Percentiles rank a stretch among this genome's conserved stretches.
Conservation (phyloP, 2,888 invertebrate species). For the Antheraea yamamai region DNA sequence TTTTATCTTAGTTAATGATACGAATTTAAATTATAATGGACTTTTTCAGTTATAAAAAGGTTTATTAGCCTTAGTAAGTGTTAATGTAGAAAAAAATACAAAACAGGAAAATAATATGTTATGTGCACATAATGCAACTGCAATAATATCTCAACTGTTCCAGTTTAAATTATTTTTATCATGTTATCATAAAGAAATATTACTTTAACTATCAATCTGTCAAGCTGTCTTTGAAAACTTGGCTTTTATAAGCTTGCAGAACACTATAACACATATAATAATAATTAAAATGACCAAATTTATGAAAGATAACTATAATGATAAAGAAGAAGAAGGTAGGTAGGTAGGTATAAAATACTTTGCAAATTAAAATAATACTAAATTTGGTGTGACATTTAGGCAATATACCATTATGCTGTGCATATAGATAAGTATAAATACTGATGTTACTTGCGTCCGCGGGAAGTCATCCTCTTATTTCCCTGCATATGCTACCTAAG, state of each 20-base stretch:
- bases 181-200: not conserved
- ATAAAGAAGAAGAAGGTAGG: not conserved
- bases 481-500: no score
- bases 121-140: not conserved
- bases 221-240: no score
- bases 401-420: no score
- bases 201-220: not conserved
- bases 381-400: no score
- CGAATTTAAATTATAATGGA: not conserved
- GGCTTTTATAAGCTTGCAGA: not conserved
- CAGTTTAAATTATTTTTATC: not conserved
- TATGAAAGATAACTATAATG: not conserved
- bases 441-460: no score
- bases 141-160: not conserved
- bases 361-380: no score
- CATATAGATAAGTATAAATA: no score
- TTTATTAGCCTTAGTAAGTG: not conserved
- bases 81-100: not conserved
- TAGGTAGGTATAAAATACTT: no score
- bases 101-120: not conserved
- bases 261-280: not conserved
- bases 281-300: not conserved
- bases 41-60: not conserved
- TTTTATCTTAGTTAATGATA: not conserved
- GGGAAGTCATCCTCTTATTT: no score